A percentile compares a stretch with the other conserved stretches of the same genome.
phyloP scores from a whole-genome alignment of 1,140 invertebrate species.

The Drosophila punjabiensis region DNA sequence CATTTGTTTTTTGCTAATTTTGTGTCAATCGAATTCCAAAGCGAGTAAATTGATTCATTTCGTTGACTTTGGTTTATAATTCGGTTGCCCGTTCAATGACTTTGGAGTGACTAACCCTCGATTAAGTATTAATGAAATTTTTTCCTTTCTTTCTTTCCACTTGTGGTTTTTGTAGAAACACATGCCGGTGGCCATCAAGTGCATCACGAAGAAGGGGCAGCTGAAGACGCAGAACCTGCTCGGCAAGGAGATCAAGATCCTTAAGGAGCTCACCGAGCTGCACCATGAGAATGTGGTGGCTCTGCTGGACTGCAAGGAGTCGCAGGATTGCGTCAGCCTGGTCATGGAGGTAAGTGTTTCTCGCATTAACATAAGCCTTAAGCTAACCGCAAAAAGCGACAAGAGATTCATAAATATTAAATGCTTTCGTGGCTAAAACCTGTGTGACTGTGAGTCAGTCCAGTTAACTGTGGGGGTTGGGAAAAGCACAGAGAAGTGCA shows the following conservation, averaged over 20 bases:
- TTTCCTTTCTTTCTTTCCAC: conserved; percentile 33
- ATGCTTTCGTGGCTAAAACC: conserved; percentile 58
- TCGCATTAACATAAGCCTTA: neutral
- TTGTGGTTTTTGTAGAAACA: conserved; percentile 90
- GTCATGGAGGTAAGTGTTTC: conserved; percentile 95
- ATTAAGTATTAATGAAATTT: conserved; percentile 55
- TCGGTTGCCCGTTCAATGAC: conserved; percentile 54
- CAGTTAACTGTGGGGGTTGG: conserved; percentile 3
- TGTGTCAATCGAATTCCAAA: conserved; percentile 31
- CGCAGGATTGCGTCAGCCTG: conserved; percentile 96
- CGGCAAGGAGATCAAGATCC: conserved; percentile 99
- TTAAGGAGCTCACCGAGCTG: conserved; percentile 98
- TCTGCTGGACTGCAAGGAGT: conserved; percentile 98
- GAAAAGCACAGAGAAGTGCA: conserved; percentile 49
- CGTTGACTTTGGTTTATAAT: conserved; percentile 39
- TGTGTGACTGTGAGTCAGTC: conserved; percentile 55
- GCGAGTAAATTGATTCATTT: conserved; percentile 35
- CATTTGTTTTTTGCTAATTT: conserved; percentile 29
- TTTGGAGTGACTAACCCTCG: conserved; percentile 44
- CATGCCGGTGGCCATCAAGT: conserved; percentile 97
- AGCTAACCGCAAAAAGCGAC: conserved; percentile 18
- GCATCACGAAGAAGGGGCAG: conserved; percentile 98
- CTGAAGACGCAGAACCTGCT: conserved; percentile 98
- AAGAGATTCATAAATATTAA: conserved; percentile 35
- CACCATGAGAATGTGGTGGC: conserved; percentile 99